These are phyloP conservation scores for Trileptium ribeirensis DNA, from an alignment of 2,888 invertebrate species.

Conservation along the genomic window DNA sequence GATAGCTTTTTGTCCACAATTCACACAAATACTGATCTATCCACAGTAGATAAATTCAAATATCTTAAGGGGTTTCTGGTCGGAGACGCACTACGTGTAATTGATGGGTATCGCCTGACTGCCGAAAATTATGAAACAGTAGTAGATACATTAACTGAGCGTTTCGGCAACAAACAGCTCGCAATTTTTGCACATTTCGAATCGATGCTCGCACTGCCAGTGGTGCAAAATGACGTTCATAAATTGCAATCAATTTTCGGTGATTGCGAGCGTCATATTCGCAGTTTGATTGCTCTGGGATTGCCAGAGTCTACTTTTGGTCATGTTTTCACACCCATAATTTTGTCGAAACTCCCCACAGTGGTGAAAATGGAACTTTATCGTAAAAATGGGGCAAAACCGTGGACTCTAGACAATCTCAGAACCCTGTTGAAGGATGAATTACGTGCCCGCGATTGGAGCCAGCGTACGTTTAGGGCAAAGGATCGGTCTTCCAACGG, in stretches of 20 bases:
- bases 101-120: background rate
- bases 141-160: background rate
- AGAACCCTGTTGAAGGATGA: background rate
- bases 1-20: too few relatives aligned
- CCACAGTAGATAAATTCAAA: background rate
- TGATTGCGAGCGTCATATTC: background rate
- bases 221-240: background rate
- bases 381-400: background rate
- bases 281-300: background rate
- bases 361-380: background rate
- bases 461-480: background rate
- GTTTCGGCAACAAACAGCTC: background rate
- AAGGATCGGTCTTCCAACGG: too few relatives aligned
- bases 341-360: background rate
- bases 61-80: background rate
- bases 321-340: background rate
- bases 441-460: background rate
- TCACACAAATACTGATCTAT: background rate
- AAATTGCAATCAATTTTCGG: background rate
- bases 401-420: background rate
- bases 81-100: background rate
- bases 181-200: slow-evolving; percentile 2
- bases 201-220: background rate
- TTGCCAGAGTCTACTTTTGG: background rate
- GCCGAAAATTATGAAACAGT: background rate